These are phyloP conservation scores for Papilio elwesi DNA, from an alignment of 2,888 invertebrate species.

Conservation along the genomic window DNA sequence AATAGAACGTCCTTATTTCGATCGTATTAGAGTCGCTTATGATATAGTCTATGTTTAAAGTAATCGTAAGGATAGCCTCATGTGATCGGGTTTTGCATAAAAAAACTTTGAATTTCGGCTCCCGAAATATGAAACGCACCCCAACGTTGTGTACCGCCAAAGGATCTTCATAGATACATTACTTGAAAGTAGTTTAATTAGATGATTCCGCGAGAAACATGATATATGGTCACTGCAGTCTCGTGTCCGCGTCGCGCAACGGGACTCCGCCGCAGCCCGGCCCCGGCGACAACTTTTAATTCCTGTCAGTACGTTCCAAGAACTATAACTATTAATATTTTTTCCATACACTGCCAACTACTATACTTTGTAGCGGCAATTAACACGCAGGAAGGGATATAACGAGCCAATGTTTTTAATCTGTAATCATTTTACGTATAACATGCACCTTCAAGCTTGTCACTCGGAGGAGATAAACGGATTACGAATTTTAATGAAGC, in stretches of 20 bases:
- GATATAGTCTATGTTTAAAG: too few relatives aligned
- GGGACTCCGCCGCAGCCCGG: conserved; percentile 61
- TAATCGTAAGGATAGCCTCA: too few relatives aligned
- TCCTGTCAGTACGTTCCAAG: conserved; percentile 58
- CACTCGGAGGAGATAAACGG: too few relatives aligned
- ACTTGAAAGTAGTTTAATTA: conserved; percentile 46
- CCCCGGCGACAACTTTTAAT: conserved; percentile 60
- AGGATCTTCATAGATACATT: not conserved
- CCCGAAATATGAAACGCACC: too few relatives aligned
- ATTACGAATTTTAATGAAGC: not conserved
- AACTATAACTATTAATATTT: conserved; percentile 44
- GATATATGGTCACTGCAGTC: conserved; percentile 43
- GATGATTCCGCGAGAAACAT: conserved; percentile 48
- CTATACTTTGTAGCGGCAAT: conserved; percentile 17
- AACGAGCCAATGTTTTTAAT: conserved; percentile 1
- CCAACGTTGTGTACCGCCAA: too few relatives aligned
- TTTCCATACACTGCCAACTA: conserved; percentile 1
- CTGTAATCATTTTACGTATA: not conserved
- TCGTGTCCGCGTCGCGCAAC: conserved; percentile 54
- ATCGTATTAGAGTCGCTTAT: too few relatives aligned
- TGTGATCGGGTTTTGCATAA: too few relatives aligned
- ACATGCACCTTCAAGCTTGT: not conserved
- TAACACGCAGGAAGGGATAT: not conserved
- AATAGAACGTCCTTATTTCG: too few relatives aligned
- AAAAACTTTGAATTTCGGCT: too few relatives aligned